Percentiles rank a stretch among this genome's conserved stretches.
These are phyloP conservation scores for Bothrops jararaca DNA, from an alignment of 2,113 vertebrate species.

Conservation along the genomic window DNA sequence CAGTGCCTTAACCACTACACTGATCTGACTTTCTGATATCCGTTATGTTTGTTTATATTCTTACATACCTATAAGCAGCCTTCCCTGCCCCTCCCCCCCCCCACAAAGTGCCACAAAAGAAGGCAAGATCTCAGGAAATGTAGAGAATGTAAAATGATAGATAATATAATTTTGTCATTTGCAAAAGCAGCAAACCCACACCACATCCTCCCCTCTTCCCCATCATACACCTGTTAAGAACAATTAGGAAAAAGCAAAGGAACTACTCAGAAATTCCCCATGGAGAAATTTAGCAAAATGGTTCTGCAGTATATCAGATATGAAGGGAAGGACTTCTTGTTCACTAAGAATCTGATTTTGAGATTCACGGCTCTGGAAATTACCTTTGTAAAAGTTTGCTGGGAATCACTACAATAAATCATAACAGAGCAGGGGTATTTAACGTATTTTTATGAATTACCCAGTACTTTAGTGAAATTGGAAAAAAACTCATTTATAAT, in stretches of 20 bases:
- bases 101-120: neutral
- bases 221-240: neutral
- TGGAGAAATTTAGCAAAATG: neutral
- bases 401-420: neutral
- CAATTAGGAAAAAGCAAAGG: neutral
- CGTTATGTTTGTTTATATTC: neutral
- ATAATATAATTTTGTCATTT: neutral
- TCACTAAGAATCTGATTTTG: neutral
- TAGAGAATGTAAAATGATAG: neutral
- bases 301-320: neutral
- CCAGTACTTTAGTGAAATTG: neutral
- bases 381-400: neutral
- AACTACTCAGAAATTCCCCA: neutral
- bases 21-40: neutral
- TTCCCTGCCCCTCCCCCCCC: too few relatives aligned
- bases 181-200: neutral
- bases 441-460: neutral
- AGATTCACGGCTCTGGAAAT: neutral
- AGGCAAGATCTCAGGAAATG: neutral
- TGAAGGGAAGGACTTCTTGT: neutral
- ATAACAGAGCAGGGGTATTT: neutral
- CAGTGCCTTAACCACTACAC: neutral
- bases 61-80: neutral
- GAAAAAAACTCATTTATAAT: conserved; percentile 3
- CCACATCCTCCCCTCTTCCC: neutral